These are phyloP conservation scores for Lepas anatifera DNA, from an alignment of 2,888 invertebrate species.

Conservation along the genomic window DNA sequence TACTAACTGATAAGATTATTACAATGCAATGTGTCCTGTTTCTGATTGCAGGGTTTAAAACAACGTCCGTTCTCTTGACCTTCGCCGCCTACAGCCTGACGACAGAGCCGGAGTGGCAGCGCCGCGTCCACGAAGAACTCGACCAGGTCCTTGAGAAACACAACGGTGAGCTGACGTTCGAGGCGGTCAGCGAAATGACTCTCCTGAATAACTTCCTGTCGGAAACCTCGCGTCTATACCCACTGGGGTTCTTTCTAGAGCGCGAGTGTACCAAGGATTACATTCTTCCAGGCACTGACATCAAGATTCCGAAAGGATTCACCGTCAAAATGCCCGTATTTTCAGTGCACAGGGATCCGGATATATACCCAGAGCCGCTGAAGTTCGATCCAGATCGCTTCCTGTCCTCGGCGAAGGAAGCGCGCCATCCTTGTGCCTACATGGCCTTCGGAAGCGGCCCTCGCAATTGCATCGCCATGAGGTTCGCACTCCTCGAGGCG, in stretches of 20 bases:
- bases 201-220: slow-evolving; percentile 45
- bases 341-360: slow-evolving; percentile 47
- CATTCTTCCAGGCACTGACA: slow-evolving; percentile 19
- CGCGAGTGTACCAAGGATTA: slow-evolving; percentile 28
- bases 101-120: slow-evolving; percentile 41
- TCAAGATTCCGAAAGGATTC: slow-evolving; percentile 28
- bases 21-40: slow-evolving; percentile 45
- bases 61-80: slow-evolving; percentile 47
- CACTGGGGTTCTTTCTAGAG: slow-evolving; percentile 43
- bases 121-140: slow-evolving; percentile 40
- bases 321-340: slow-evolving; percentile 40
- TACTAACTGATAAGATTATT: neutral
- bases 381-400: slow-evolving; percentile 42
- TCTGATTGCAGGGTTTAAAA: slow-evolving; percentile 51
- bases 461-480: slow-evolving; percentile 30
- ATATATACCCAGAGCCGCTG: slow-evolving; percentile 47
- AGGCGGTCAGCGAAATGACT: slow-evolving; percentile 39
- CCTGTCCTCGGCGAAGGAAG: slow-evolving; percentile 25
- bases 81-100: slow-evolving; percentile 45
- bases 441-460: slow-evolving; percentile 27
- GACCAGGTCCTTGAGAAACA: slow-evolving; percentile 35
- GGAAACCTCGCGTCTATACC: slow-evolving; percentile 48
- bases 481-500: slow-evolving; percentile 41
- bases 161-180: slow-evolving; percentile 41
- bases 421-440: slow-evolving; percentile 22